Base-by-base conservation (phyloP, 2,113 vertebrate species). In the Haemorhous mexicanus region DNA sequence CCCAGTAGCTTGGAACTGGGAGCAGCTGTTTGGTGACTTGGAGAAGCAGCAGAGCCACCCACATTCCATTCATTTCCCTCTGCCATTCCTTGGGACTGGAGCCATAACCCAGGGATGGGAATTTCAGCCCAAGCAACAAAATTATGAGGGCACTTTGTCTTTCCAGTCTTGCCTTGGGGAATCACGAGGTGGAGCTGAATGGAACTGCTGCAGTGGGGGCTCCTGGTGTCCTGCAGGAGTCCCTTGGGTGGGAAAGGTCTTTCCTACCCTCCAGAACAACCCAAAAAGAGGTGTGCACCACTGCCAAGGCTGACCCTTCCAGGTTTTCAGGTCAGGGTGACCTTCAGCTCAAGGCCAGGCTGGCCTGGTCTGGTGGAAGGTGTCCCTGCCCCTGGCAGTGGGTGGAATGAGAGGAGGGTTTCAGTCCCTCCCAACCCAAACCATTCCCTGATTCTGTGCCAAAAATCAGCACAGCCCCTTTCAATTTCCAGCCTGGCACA, bases 261-360 rank as follows among this genome's bases (percentile, higher is more conserved):
- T 46, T 44, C 28, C 26, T 5, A 3, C 11, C 39, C 44, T 69
- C 37, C 32, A 30, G 49, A 19, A 55, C 35, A 26, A 26, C 37
- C 16, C 15, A 15, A 76, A 73, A 6, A 1, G 1, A 0, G 1
- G 9, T 3, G 55, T 26, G 50, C 74, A 43, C 44, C 2, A 7
- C 9, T 18, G 32, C n/a, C 2, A 1, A 73, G 20, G 35, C 13
- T 0, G 8, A 67, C 4, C 24, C 13, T 49, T 73, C 21, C 3
- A 1, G 11, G 43, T 46, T 50, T 55, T 79, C 18, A 32, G 56
- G 8, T 35, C 39, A 37, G 32, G 10, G 7, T 13, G 46, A 53
- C 61, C 46, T 68, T 46, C 53, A 67, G 53, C 28, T 59, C 59
- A n/a, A n/a, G n/a, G n/a, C n/a, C n/a, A 5, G n/a, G 28, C 2